A percentile compares a stretch with the other conserved stretches of the same genome.
Conservation (phyloP, 2,797 vertebrate species). For the Knipowitschia caucasica region DNA sequence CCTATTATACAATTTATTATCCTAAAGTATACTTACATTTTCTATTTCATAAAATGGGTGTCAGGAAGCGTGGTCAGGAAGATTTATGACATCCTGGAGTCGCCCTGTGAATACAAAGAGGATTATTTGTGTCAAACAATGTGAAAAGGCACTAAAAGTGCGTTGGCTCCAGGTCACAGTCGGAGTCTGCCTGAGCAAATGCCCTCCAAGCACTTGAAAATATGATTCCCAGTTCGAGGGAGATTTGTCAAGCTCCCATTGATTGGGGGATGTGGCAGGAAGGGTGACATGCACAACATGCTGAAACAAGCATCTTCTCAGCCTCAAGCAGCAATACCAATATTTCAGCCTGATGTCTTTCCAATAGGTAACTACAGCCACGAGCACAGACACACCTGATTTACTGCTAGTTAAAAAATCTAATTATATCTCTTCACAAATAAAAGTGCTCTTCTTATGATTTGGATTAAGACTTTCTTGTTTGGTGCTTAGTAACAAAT, state of each 20-base stretch:
- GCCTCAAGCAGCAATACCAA: conserved; percentile 50
- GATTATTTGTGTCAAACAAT: conserved; percentile 24
- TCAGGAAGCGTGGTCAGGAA: conserved; percentile 14
- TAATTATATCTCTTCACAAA: conserved; percentile 59
- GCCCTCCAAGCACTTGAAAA: conserved; percentile 59
- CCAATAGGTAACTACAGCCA: conserved; percentile 54
- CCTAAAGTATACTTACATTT: conserved; percentile 1
- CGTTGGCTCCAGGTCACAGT: conserved; percentile 31
- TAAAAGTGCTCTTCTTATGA: conserved; percentile 41
- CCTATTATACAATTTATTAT: not conserved
- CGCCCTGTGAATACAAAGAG: conserved; percentile 37
- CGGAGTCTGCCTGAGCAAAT: conserved; percentile 44
- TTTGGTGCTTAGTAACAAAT: conserved; percentile 35
- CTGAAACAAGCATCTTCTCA: conserved; percentile 75
- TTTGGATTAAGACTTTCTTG: conserved; percentile 13
- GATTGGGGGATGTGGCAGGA: conserved; percentile 53
- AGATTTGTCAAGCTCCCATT: conserved; percentile 69
- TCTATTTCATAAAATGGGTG: conserved; percentile 5
- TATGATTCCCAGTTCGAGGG: conserved; percentile 53
- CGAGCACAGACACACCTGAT: conserved; percentile 58
- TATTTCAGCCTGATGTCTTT: conserved; percentile 74
- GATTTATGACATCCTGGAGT: conserved; percentile 16
- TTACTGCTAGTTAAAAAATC: conserved; percentile 63
- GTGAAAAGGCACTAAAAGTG: conserved; percentile 43
- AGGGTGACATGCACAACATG: conserved; percentile 69